A percentile compares a stretch with the other conserved stretches of the same genome.
These are phyloP conservation scores for Apis dorsata DNA, from an alignment of 1,140 invertebrate genomes.

Conservation along the genomic window DNA sequence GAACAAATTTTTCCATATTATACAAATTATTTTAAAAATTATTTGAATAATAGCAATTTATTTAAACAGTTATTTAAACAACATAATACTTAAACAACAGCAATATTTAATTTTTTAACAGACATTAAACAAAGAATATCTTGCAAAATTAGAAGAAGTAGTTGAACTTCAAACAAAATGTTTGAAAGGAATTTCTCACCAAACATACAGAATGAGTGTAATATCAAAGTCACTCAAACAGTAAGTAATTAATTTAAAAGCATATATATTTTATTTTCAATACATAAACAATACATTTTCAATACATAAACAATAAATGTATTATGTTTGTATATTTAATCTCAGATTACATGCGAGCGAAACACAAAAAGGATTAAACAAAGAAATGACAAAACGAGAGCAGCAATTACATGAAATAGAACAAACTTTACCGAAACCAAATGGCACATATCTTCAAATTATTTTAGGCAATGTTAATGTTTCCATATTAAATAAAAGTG, in stretches of 20 bases:
- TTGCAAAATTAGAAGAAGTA: conserved; percentile 91
- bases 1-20: neutral
- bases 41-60: too few relatives aligned
- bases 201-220: conserved; percentile 91
- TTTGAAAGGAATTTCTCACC: conserved; percentile 92
- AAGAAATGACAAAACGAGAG: conserved; percentile 88
- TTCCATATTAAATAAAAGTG: conserved; percentile 97
- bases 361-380: conserved; percentile 80
- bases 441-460: conserved; percentile 94
- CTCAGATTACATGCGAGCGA: conserved; percentile 70
- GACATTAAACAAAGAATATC: conserved; percentile 90
- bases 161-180: conserved; percentile 92
- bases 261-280: neutral
- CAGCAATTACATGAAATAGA: conserved; percentile 92
- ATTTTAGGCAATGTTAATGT: conserved; percentile 98
- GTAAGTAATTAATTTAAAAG: conserved; percentile 80
- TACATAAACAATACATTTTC: neutral
- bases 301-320: neutral
- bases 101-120: conserved; percentile 67
- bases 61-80: neutral
- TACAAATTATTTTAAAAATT: neutral
- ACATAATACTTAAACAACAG: neutral
- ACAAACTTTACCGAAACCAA: conserved; percentile 91
- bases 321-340: neutral
- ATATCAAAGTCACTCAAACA: conserved; percentile 89